Evolutionary conservation across 2,113 vertebrate species (phyloP).

Genomic region (Lipotes vexillifer): DNA sequence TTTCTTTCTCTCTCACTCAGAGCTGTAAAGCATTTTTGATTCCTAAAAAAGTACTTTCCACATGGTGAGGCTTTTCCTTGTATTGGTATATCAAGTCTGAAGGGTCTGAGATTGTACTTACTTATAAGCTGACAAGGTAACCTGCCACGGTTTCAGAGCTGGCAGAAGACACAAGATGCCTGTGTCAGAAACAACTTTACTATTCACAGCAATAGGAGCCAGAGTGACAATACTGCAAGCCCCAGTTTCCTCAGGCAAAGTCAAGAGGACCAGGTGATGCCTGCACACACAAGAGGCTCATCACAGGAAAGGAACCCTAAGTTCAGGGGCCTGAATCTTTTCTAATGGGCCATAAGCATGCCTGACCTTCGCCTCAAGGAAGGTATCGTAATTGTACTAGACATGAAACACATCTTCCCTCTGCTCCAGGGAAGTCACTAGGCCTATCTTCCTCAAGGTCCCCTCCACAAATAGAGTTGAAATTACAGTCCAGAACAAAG

Average conservation of each 20-base stretch:
- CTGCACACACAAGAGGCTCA: neutral
- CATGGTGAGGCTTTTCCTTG: neutral
- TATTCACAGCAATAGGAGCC: neutral
- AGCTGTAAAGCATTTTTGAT: neutral
- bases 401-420: neutral
- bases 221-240: neutral
- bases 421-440: too few relatives aligned
- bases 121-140: neutral
- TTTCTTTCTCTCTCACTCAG: neutral
- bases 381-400: too few relatives aligned
- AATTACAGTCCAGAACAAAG: neutral
- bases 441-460: neutral
- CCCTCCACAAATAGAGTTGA: neutral
- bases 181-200: neutral
- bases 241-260: neutral
- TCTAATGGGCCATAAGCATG: neutral
- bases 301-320: neutral
- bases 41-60: neutral
- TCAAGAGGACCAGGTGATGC: neutral
- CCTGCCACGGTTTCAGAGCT: neutral
- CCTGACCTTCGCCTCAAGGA: neutral
- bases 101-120: neutral
- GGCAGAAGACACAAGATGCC: neutral
- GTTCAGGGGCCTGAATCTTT: neutral
- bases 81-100: neutral